Base-by-base conservation (phyloP, 2,113 vertebrate genomes). In the Sinocyclocheilus anophthalmus region DNA sequence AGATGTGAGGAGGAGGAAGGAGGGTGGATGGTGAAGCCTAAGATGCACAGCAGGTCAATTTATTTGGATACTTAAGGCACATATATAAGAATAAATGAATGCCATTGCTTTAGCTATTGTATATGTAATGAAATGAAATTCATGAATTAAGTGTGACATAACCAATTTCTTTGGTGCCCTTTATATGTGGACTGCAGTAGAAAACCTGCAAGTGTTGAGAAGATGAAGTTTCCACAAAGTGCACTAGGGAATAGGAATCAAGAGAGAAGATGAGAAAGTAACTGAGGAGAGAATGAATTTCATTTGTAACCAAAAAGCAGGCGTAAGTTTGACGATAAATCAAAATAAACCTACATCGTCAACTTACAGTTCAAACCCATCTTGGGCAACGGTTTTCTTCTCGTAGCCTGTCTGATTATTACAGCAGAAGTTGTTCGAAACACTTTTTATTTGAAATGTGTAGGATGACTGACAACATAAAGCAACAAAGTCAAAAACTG, bases 271-370 rank as follows among this genome's bases (percentile, higher is more conserved):
- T 45, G 67, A 57, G 33, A 26, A 16, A 5, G 26, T 42, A 2
- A 37, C 11, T 13, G 4, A 69, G 24, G 39, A 26, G 50, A 72
- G 50, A 10, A 2, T 59, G 69, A 76, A 83, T 48, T 69, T 55
- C 7, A 76, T 86, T 30, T 84, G 37, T 76, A 76, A 80, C 50
- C 22, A 75, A 57, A 88, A 86, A 73, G 76, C 57, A 78, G 81
- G 67, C 20, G 12, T 1, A 83, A 2, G 53, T 37, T 84, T 86
- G 65, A 59, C 20, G 33, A 67, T 75, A 67, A 85, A 85, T 69
- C 83, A 30, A 83, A 76, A 9, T 18, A n/a, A 79, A 48, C 75
- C n/a, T 7, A 80, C 53, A 42, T 55, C 6, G 24, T 6, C 26
- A 30, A 30, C 59, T 20, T 55, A 67, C 55, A 26, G 3, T 8